A percentile compares a stretch with the other conserved stretches of the same genome.
These are phyloP conservation scores for Leontopithecus rosalia DNA, from an alignment of 2,797 vertebrate species.

Conservation along the genomic window DNA sequence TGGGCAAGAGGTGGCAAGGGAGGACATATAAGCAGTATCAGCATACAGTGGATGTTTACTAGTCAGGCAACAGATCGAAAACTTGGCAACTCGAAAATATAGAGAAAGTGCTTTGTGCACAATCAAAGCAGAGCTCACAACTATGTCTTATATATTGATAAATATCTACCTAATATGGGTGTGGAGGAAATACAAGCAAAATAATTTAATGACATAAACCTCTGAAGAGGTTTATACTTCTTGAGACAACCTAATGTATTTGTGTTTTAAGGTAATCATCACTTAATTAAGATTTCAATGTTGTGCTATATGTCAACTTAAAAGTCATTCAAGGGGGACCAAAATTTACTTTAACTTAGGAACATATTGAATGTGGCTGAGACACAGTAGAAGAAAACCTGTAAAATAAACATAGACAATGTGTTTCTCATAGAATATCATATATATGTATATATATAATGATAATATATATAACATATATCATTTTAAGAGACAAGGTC, in stretches of 20 bases:
- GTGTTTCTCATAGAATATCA: neutral
- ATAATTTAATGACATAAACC: neutral
- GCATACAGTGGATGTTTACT: neutral
- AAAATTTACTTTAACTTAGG: neutral
- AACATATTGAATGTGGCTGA: neutral
- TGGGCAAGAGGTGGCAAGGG: neutral
- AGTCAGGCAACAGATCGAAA: neutral
- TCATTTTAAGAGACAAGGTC: neutral
- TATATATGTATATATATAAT: too few relatives aligned
- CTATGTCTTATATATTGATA: neutral
- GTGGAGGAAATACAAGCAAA: neutral
- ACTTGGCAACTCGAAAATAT: neutral
- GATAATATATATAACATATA: neutral
- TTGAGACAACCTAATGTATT: neutral
- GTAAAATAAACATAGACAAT: neutral
- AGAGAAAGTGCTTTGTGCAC: neutral
- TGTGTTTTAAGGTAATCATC: neutral
- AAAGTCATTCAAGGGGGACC: neutral
- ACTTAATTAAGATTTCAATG: neutral
- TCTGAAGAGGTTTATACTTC: neutral
- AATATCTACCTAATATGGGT: neutral
- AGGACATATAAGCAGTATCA: accelerated
- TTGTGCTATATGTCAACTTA: neutral
- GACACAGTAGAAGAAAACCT: neutral
- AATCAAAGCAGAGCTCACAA: neutral